phyloP scores from a whole-genome alignment of 2,113 vertebrate species.

The Lipophrys pholis region DNA sequence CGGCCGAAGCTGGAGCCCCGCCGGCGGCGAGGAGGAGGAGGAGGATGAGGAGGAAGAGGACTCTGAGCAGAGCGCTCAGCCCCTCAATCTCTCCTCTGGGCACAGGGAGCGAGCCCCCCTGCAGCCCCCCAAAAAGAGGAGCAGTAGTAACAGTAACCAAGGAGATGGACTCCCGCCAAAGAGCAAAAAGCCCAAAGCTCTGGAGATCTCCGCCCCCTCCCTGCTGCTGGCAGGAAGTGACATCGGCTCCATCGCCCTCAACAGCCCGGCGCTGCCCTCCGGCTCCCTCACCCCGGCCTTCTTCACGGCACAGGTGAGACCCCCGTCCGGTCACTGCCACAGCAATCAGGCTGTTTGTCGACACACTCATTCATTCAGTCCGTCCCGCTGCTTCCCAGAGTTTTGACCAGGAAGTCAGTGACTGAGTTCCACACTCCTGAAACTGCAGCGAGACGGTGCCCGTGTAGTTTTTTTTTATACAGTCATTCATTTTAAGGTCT shows the following conservation, averaged over 20 bases:
- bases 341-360: too few species aligned
- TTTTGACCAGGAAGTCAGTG: neutral
- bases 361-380: conserved; percentile 1
- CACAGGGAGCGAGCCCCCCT: conserved; percentile 90
- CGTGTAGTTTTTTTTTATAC: too few species aligned
- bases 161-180: conserved; percentile 89
- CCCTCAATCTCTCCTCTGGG: conserved; percentile 94
- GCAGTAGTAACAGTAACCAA: conserved; percentile 54
- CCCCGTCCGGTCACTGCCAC: neutral
- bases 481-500: too few species aligned
- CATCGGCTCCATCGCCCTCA: conserved; percentile 94
- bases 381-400: conserved; percentile 26
- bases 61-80: conserved; percentile 88
- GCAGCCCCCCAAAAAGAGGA: conserved; percentile 67
- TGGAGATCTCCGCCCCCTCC: conserved; percentile 92
- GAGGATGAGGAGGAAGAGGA: conserved; percentile 67
- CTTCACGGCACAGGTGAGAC: conserved; percentile 93
- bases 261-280: conserved; percentile 93
- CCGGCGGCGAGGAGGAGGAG: conserved; percentile 79
- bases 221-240: conserved; percentile 91
- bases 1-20: conserved; percentile 84
- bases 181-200: conserved; percentile 95
- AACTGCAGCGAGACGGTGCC: too few species aligned
- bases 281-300: conserved; percentile 96
- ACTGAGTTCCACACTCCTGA: neutral